Percentiles rank a stretch among this genome's conserved stretches.
Evolutionary conservation across 2,113 vertebrate genomes (phyloP).

Genomic region (Actenoides hombroni): DNA sequence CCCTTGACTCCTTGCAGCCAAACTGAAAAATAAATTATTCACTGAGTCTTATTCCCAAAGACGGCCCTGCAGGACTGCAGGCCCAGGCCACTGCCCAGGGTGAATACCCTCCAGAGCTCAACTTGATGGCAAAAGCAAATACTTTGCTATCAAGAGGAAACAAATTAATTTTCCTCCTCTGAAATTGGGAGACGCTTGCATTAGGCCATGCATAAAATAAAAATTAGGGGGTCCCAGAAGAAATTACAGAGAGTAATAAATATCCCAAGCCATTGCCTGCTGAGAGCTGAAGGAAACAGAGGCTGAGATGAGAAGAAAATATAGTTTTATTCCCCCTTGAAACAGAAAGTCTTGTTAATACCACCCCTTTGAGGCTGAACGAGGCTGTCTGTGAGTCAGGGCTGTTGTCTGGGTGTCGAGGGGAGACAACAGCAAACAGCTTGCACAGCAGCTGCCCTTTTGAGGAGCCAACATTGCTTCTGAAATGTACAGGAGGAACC

Average conservation of each 20-base stretch:
- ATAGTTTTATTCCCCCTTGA: not conserved
- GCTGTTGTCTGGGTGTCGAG: not conserved
- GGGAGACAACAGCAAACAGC: not conserved
- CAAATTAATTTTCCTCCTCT: conserved; percentile 12
- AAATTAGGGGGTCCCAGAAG: not conserved
- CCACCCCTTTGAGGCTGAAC: not conserved
- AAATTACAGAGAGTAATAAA: conserved; percentile 13
- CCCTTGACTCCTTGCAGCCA: not conserved
- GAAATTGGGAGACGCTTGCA: not conserved
- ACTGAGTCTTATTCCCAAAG: not conserved
- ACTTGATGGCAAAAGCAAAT: not conserved
- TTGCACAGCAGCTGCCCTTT: not conserved
- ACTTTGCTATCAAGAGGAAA: not conserved
- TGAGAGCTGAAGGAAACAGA: not conserved
- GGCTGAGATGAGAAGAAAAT: not conserved
- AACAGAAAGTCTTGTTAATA: not conserved
- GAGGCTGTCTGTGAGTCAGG: not conserved
- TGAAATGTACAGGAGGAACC: not conserved
- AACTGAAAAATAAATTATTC: conserved; percentile 51
- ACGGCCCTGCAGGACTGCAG: not conserved
- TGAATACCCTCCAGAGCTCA: not conserved
- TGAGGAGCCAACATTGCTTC: not conserved
- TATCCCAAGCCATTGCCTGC: not conserved
- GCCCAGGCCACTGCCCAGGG: not conserved
- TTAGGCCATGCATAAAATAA: conserved; percentile 29